Evolutionary conservation across 2,888 invertebrate genomes (phyloP), one percentile per base, ranked within the genome.

Genomic region (Aphodius granarius): DNA sequence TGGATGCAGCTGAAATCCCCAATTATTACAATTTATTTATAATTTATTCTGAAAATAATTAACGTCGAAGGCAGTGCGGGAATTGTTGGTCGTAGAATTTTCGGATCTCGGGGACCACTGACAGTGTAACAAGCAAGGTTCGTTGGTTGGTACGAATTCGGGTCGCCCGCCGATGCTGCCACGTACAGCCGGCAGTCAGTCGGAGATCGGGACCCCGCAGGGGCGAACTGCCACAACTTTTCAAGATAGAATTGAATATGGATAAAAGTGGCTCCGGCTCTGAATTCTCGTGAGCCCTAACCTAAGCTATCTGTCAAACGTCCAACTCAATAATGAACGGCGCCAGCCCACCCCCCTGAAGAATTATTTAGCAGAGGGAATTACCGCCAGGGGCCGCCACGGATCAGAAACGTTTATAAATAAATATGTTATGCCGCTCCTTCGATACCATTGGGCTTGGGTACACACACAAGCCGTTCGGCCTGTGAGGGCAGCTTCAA

Each of bases 201-300:
- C 63, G 72, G 72, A 72, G 72, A 21, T 19, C 19, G 66, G 23
- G 18, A 68, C 78, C 78, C 79, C 76, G 71, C 74, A 77, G 79
- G 78, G 76, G 78, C 74, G 75, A 79, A 78, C 78, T 78, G 78
- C 79, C 78, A 79, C 77, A 79, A 79, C 78, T 79, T 79, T 79
- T 79, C 79, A 78, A 79, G 79, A 83, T 84, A 84, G 84, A 85
- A 85, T 86, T 86, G 86, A 86, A 86, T 86, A 86, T 86, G 86
- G 85, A 85, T 85, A 85, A 86, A 85, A 85, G 83, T 84, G 82
- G 83, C 68, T n/a, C 68, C 22, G n/a, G 21, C 68, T 22, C 68
- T 19, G 19, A 82, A 83, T 82, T 79, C 83, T 82, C 83, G 76
- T 74, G 82, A 82, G 83, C 79, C 80, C 68, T 80, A 78, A 76